Conservation (phyloP, 2,113 vertebrate genomes). For the Syngnathus scovelli region DNA sequence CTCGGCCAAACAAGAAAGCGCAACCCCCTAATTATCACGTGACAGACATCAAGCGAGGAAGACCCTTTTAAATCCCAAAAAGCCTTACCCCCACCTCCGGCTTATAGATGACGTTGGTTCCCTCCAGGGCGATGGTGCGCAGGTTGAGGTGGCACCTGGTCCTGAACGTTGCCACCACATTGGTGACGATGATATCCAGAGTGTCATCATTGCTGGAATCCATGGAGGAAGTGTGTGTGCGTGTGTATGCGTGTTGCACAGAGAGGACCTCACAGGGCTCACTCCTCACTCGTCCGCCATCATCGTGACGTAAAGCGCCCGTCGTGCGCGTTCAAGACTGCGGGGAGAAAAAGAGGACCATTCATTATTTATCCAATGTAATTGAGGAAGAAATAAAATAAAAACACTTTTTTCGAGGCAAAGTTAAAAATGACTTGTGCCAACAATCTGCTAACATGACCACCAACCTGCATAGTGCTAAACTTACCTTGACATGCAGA, state of each 20-base stretch:
- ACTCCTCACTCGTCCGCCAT: slow-evolving; percentile 40
- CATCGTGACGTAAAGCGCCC: slow-evolving; percentile 17
- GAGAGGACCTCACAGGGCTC: slow-evolving; percentile 22
- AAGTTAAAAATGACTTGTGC: too few species aligned
- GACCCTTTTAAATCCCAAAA: too few species aligned
- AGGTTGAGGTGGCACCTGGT: slow-evolving; percentile 98
- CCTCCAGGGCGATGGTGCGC: slow-evolving; percentile 93
- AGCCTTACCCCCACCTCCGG: slow-evolving; percentile 90
- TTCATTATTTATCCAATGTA: too few species aligned
- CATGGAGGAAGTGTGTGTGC: slow-evolving; percentile 76
- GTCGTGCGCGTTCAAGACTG: slow-evolving; percentile 13
- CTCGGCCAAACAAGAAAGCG: too few species aligned
- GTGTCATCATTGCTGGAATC: slow-evolving; percentile 93
- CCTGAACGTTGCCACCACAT: slow-evolving; percentile 97
- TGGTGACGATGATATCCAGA: slow-evolving; percentile 96
- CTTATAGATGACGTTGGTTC: slow-evolving; percentile 96
- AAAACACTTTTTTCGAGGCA: too few species aligned
- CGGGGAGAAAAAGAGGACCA: neutral
- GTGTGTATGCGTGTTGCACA: slow-evolving; percentile 15
- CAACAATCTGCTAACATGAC: neutral
- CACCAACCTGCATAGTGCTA: neutral
- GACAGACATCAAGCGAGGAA: too few species aligned
- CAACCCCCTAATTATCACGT: too few species aligned
- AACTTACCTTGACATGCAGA: neutral
- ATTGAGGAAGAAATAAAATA: too few species aligned